Conservation (phyloP, 2,113 vertebrate species). For the Alligator mississippiensis region DNA sequence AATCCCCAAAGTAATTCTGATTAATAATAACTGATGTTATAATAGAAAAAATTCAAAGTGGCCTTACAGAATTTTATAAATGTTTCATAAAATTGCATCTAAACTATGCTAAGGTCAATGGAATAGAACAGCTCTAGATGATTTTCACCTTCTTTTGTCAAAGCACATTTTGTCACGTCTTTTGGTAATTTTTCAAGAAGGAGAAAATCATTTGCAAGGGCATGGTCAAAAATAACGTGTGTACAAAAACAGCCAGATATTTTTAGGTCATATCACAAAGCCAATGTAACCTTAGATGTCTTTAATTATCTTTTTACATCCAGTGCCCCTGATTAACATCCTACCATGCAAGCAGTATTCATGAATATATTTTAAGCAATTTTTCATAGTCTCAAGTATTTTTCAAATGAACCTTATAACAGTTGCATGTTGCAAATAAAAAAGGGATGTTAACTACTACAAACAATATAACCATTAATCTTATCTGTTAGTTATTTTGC, state of each 20-base stretch:
- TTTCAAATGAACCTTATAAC: background rate
- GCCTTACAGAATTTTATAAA: background rate
- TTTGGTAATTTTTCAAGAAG: constrained; percentile 18
- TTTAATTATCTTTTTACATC: constrained; percentile 43
- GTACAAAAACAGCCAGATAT: constrained; percentile 19
- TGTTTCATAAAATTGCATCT: background rate
- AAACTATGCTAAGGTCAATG: background rate
- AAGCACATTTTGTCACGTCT: background rate
- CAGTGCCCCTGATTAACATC: constrained; percentile 2
- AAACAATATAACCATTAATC: background rate
- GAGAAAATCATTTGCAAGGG: background rate
- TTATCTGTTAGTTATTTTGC: background rate
- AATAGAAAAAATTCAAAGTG: background rate
- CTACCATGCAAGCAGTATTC: background rate
- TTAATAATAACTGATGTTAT: background rate
- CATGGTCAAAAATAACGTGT: constrained; percentile 36
- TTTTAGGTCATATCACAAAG: constrained; percentile 24
- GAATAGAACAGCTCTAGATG: background rate
- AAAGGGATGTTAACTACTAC: background rate
- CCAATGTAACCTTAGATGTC: constrained; percentile 34
- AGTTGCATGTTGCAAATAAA: background rate
- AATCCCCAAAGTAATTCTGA: rapidly evolving
- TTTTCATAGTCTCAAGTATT: background rate
- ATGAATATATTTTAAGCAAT: background rate
- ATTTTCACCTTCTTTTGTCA: background rate